Evolutionary conservation across 2,113 vertebrate genomes (phyloP).

Genomic region (Psophia crepitans): DNA sequence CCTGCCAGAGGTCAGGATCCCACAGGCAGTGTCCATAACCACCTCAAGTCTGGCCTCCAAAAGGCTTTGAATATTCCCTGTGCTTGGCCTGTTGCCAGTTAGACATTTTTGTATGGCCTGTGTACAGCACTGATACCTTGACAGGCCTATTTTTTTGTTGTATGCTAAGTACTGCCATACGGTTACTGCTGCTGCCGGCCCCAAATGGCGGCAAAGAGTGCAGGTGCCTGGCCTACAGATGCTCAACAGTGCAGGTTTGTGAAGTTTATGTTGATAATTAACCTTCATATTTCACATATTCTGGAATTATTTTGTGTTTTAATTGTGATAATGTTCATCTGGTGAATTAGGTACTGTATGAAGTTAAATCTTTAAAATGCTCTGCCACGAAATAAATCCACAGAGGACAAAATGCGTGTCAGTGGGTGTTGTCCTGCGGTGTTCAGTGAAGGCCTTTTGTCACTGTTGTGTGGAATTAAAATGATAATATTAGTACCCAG

Average conservation of each 20-base stretch:
- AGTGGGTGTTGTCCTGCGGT: accelerated
- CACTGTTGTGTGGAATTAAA: neutral
- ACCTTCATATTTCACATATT: neutral
- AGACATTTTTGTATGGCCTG: neutral
- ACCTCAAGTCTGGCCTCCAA: neutral
- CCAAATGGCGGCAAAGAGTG: neutral
- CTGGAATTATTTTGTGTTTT: neutral
- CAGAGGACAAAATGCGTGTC: accelerated
- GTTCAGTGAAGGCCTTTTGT: neutral
- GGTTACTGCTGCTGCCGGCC: accelerated
- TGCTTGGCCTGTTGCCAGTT: neutral
- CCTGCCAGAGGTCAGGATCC: accelerated
- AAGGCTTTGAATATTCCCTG: neutral
- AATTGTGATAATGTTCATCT: accelerated
- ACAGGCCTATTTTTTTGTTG: accelerated
- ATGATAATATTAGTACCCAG: neutral
- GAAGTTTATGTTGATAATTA: neutral
- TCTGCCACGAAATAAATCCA: neutral
- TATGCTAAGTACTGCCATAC: accelerated
- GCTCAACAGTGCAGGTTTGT: neutral
- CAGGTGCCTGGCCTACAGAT: accelerated
- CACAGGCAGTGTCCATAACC: accelerated
- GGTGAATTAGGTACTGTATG: neutral
- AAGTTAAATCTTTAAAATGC: neutral
- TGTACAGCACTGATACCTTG: accelerated